Base-by-base conservation (phyloP, 2,113 vertebrate species). In the Notiomystis cincta region DNA sequence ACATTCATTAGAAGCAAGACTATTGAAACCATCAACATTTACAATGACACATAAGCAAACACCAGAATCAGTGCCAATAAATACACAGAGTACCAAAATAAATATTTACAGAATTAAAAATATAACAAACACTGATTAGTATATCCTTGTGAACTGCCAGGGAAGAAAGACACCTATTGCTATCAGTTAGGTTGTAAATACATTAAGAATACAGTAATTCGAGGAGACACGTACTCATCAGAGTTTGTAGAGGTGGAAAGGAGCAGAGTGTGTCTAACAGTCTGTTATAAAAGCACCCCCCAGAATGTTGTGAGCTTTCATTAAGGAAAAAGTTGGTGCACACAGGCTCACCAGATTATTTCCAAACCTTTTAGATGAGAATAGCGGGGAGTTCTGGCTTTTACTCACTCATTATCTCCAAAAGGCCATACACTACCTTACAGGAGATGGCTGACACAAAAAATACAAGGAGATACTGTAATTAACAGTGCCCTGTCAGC, bases 31-130 rank as follows among this genome's bases (percentile, higher is more conserved):
- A 97, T 96, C 88, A 97, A 97, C 97, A 96, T 97, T 97, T 97
- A 98, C 96, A 95, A 82, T 96, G 93, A 92, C 86, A 96, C 90
- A 79, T 89, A 93, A 96, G 95, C 97, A 96, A 97, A 93, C 92
- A 97, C 89, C 96, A 96, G 94, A 96, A 95, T 94, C 94, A 96
- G 96, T 96, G 95, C 94, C 96, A 96, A 98, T 97, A 97, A 97
- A 98, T 98, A 96, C 96, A 97, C 96, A 98, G 93, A 97, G 97
- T 97, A 98, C 93, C 97, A 98, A 98, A 98, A 98, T 97, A 98
- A 98, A 98, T 98, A 98, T 98, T 97, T 98, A 98, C 97, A 98
- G 82, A 95, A 96, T 97, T 98, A 97, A 98, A 98, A 98, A 98
- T 97, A 97, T 95, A 95, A 93, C 96, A 97, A 98, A 97, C 98